These are phyloP conservation scores for Onychomys leucogaster DNA, from an alignment of 2,797 vertebrate genomes.

Conservation along the genomic window DNA sequence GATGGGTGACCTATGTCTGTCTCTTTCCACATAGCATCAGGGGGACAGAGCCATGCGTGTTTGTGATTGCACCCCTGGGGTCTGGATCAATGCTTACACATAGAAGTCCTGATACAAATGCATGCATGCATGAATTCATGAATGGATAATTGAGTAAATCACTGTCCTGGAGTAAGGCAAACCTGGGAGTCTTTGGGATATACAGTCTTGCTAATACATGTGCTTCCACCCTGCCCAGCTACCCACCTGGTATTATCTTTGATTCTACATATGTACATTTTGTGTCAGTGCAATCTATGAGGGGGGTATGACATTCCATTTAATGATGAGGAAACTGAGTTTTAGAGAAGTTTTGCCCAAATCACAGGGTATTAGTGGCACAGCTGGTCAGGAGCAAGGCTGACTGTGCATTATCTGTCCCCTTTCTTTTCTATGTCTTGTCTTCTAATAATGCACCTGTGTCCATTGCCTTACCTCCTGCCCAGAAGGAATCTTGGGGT, in stretches of 20 bases:
- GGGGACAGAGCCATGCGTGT: background rate
- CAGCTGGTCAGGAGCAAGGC: background rate
- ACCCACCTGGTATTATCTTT: too few species aligned
- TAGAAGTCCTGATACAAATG: too few species aligned
- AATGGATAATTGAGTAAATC: too few species aligned
- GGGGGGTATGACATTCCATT: background rate
- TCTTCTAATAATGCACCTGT: accelerated
- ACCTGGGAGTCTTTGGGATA: background rate
- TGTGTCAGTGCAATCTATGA: background rate
- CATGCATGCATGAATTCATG: too few species aligned
- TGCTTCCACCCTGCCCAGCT: background rate
- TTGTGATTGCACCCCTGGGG: background rate
- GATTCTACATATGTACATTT: background rate
- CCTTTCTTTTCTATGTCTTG: background rate
- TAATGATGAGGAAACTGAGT: background rate
- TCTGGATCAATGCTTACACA: too few species aligned
- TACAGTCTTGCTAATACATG: too few species aligned
- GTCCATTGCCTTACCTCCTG: too few species aligned
- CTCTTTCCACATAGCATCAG: background rate
- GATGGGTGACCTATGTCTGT: accelerated
- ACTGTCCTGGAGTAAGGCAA: too few species aligned
- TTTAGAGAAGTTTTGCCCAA: background rate
- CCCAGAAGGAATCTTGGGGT: background rate
- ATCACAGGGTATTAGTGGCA: background rate
- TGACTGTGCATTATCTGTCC: background rate